A percentile compares a stretch with the other conserved stretches of the same genome.
These are phyloP conservation scores for Asteroscopus sphinx DNA, from an alignment of 2,888 invertebrate genomes.

Conservation along the genomic window DNA sequence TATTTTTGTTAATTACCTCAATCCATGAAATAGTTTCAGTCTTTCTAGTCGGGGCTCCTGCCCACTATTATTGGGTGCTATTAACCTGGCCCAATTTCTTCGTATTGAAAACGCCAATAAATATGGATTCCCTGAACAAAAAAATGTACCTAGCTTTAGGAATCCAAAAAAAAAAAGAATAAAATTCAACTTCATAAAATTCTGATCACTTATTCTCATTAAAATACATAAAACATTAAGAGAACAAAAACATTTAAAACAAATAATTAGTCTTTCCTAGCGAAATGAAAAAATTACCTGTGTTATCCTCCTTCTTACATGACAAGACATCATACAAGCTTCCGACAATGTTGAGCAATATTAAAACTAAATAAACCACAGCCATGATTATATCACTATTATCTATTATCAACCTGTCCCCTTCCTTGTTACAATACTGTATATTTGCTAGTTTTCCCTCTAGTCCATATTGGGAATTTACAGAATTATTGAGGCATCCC, in stretches of 20 bases:
- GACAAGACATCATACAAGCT: constrained; percentile 71
- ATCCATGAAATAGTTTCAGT: constrained; percentile 78
- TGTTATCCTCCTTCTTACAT: constrained; percentile 60
- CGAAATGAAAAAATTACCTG: constrained; percentile 60
- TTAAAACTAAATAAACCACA: constrained; percentile 70
- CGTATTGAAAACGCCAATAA: constrained; percentile 78
- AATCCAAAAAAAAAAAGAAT: too few species aligned
- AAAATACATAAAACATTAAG: too few species aligned
- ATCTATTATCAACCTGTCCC: constrained; percentile 65
- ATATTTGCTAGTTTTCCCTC: constrained; percentile 70
- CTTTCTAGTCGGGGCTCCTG: constrained; percentile 75
- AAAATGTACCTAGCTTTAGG: too few species aligned
- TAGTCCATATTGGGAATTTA: constrained; percentile 72
- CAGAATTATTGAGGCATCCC: constrained; percentile 76
- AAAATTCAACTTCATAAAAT: neutral
- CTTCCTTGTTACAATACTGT: constrained; percentile 72
- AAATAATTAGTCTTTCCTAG: too few species aligned
- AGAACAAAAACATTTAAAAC: too few species aligned
- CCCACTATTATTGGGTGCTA: constrained; percentile 67
- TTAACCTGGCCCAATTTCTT: constrained; percentile 77
- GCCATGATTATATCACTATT: constrained; percentile 71
- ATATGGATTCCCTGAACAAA: constrained; percentile 76
- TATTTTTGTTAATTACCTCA: constrained; percentile 72
- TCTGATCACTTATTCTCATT: too few species aligned
- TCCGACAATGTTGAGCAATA: constrained; percentile 74